Percentiles rank a stretch among this genome's conserved stretches.
These are phyloP conservation scores for Chelonoidis abingdonii DNA, from an alignment of 2,113 vertebrate genomes.

Conservation along the genomic window DNA sequence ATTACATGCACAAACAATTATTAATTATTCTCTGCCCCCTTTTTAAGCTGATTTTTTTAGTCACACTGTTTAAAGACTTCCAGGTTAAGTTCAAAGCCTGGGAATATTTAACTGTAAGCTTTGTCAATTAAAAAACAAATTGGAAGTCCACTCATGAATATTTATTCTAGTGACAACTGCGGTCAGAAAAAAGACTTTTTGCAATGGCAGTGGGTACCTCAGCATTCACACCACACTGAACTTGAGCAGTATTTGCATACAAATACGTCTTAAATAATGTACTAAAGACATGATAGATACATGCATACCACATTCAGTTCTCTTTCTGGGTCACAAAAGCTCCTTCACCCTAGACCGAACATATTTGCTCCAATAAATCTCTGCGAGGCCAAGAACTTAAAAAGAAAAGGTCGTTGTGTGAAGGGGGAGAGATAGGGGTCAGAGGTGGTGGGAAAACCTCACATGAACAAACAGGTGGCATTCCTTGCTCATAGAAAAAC, in stretches of 20 bases:
- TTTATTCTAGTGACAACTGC: not conserved
- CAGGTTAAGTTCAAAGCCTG: not conserved
- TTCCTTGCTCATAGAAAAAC: not conserved
- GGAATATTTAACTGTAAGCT: not conserved
- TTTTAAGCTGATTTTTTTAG: not conserved
- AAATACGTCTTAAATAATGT: not conserved
- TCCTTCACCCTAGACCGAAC: not conserved
- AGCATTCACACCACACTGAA: not conserved
- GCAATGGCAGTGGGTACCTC: not conserved
- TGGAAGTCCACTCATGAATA: not conserved
- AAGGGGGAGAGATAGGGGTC: not conserved
- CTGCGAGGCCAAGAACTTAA: not conserved
- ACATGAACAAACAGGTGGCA: not conserved
- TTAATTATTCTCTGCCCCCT: not conserved
- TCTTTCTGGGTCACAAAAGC: not conserved
- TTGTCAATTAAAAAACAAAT: not conserved
- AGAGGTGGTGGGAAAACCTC: not conserved
- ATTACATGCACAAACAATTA: not conserved
- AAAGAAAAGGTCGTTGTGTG: not conserved
- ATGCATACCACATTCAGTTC: not conserved
- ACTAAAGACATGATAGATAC: not conserved
- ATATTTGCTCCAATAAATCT: not conserved
- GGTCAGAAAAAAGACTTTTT: not conserved
- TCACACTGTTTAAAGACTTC: too few species aligned
- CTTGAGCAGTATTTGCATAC: not conserved